These are phyloP conservation scores for rabbit (Oryctolagus cuniculus) DNA, from an alignment of 2,113 vertebrate species.

Conservation along the genomic window DNA sequence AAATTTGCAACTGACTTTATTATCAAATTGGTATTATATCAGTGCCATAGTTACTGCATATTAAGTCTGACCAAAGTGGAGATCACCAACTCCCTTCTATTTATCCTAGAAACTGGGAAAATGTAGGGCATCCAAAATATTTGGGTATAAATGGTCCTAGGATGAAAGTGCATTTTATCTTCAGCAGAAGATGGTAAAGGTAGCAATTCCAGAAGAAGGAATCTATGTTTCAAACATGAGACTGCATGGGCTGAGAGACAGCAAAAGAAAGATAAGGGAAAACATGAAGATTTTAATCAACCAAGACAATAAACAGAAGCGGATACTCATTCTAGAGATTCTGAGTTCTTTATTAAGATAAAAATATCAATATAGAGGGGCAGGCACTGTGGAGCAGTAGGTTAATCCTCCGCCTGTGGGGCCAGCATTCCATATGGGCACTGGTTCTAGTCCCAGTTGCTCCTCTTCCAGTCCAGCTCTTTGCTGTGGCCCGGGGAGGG, in stretches of 20 bases:
- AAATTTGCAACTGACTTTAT: neutral
- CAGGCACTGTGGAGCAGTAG: too few species aligned
- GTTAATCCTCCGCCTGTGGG: too few species aligned
- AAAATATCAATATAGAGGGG: neutral
- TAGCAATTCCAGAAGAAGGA: neutral
- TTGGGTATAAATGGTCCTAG: neutral
- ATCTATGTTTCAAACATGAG: neutral
- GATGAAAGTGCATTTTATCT: neutral
- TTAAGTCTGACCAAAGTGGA: neutral
- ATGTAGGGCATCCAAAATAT: neutral
- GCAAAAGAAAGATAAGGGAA: neutral
- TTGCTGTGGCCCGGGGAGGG: too few species aligned
- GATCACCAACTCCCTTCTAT: neutral
- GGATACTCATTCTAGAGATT: neutral
- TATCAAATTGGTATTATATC: neutral
- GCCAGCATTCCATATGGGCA: too few species aligned
- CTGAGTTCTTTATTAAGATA: constrained; percentile 40
- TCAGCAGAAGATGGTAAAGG: neutral
- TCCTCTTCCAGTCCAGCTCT: too few species aligned
- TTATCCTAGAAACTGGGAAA: neutral
- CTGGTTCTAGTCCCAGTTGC: too few species aligned
- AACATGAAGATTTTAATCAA: neutral
- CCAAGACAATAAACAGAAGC: neutral
- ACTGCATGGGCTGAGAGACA: neutral
- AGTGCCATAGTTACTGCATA: neutral